A percentile compares a stretch with the other conserved stretches of the same genome.
These are phyloP conservation scores for Myioborus miniatus DNA, from an alignment of 2,797 vertebrate species.

Conservation along the genomic window DNA sequence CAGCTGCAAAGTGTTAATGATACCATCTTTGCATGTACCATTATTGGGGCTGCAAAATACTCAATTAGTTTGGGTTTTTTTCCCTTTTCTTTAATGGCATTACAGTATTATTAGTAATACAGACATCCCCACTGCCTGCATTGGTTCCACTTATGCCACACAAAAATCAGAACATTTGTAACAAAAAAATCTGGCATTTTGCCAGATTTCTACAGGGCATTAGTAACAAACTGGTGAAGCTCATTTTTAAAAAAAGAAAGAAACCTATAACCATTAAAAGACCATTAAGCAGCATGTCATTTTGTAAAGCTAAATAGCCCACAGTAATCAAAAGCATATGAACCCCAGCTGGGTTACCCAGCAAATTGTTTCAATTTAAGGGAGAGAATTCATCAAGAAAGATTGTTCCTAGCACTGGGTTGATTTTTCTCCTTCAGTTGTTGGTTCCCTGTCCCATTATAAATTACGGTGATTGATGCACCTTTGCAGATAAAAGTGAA, in stretches of 20 bases:
- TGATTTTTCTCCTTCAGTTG: conserved; percentile 87
- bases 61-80: conserved; percentile 42
- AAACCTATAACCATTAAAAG: conserved; percentile 99
- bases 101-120: conserved; percentile 69
- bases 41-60: conserved; percentile 59
- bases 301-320: conserved; percentile 99
- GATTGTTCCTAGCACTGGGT: conserved; percentile 87
- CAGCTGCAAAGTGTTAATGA: conserved; percentile 52
- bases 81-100: conserved; percentile 56
- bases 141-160: conserved; percentile 81
- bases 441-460: conserved; percentile 82
- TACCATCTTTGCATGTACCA: not conserved
- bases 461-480: conserved; percentile 86
- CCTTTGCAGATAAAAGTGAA: conserved; percentile 81
- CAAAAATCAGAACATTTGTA: conserved; percentile 86
- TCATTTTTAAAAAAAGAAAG: conserved; percentile 93
- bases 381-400: conserved; percentile 95
- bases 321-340: conserved; percentile 99
- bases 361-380: conserved; percentile 97
- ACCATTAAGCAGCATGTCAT: conserved; percentile 99
- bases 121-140: conserved; percentile 72
- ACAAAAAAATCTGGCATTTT: conserved; percentile 86
- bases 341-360: conserved; percentile 98
- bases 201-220: conserved; percentile 98
- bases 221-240: conserved; percentile 99